These are phyloP conservation scores for Neocrepidodera transversa DNA, from an alignment of 2,888 invertebrate genomes.

Conservation along the genomic window DNA sequence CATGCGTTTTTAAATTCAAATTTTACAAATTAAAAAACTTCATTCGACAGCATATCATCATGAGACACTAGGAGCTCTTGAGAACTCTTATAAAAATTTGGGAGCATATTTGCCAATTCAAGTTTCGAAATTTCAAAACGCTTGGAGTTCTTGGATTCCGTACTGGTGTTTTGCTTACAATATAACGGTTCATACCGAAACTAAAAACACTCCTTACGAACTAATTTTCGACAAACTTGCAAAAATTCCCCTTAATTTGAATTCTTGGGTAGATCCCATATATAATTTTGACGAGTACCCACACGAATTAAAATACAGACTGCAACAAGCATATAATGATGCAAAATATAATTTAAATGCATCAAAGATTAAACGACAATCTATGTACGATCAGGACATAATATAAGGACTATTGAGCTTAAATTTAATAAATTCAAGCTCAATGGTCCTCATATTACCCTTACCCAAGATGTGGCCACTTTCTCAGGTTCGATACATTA, in stretches of 20 bases:
- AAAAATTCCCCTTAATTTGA: neutral
- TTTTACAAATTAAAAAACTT: conserved; percentile 5
- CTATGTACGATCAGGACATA: too few relatives aligned
- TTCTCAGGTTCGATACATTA: too few relatives aligned
- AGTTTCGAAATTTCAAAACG: neutral
- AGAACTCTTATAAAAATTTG: conserved; percentile 16
- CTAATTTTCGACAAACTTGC: neutral
- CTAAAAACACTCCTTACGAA: too few relatives aligned
- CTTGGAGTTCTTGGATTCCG: conserved; percentile 18
- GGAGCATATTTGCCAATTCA: conserved; percentile 13
- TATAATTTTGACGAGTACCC: neutral
- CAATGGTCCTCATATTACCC: too few relatives aligned
- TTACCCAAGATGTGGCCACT: too few relatives aligned
- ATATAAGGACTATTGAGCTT: too few relatives aligned
- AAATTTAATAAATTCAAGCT: too few relatives aligned
- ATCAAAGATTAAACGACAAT: too few relatives aligned
- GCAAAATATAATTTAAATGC: neutral
- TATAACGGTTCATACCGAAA: conserved; percentile 21
- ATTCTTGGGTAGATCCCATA: neutral
- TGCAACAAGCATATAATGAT: neutral
- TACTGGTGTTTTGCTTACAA: conserved; percentile 26
- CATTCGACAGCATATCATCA: conserved; percentile 14
- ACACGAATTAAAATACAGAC: neutral
- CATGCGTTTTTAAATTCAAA: neutral
- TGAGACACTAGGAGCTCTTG: conserved; percentile 6